Conservation (phyloP, 2,888 invertebrate genomes). For the Platycheirus albimanus region DNA sequence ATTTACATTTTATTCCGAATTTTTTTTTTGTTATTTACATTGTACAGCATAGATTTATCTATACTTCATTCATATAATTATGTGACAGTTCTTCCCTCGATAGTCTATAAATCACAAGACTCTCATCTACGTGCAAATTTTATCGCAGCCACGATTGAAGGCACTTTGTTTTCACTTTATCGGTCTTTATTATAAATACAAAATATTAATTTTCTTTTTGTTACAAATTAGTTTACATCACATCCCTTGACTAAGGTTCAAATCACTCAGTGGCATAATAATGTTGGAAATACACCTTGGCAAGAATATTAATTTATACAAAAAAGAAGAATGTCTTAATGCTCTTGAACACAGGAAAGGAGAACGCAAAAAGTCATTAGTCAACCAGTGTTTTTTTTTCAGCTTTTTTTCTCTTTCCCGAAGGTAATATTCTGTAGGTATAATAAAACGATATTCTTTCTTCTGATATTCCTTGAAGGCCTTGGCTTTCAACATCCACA, state of each 20-base stretch:
- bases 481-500: constrained; percentile 16
- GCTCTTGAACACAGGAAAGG: constrained; percentile 20
- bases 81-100: constrained; percentile 38
- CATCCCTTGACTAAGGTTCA: constrained; percentile 46
- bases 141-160: constrained; percentile 41
- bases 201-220: constrained; percentile 41
- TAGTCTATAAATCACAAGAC: constrained; percentile 46
- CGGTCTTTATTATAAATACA: constrained; percentile 45
- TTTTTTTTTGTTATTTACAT: too few species aligned
- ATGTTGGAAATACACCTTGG: constrained; percentile 49
- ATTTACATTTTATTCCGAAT: too few species aligned
- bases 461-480: constrained; percentile 12
- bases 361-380: constrained; percentile 56
- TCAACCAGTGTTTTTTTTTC: constrained; percentile 49
- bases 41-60: too few species aligned
- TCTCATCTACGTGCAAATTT: constrained; percentile 18
- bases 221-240: constrained; percentile 61
- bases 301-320: constrained; percentile 26
- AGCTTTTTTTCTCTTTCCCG: background rate
- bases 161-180: constrained; percentile 30
- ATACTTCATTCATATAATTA: too few species aligned
- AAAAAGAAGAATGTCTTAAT: background rate
- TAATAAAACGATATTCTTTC: constrained; percentile 54
- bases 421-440: constrained; percentile 26
- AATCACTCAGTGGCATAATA: constrained; percentile 49